Evolutionary conservation across 2,113 vertebrate species (phyloP).

Genomic region (Oriolus oriolus): DNA sequence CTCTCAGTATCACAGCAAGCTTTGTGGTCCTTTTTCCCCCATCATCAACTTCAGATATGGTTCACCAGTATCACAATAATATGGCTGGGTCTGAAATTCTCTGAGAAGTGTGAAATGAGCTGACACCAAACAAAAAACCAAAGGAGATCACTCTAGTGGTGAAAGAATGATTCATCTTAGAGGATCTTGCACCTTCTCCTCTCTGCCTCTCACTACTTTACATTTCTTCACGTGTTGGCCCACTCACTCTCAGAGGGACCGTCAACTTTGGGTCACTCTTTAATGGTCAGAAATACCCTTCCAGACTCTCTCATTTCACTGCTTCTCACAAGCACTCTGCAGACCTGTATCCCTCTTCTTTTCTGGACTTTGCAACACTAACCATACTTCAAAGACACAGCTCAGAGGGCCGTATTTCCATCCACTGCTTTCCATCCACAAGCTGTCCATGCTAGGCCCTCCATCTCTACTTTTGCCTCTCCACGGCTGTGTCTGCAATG

Average conservation of each 20-base stretch:
- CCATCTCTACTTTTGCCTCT: not conserved
- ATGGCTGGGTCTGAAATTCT: not conserved
- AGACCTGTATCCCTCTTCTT: not conserved
- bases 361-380: not conserved
- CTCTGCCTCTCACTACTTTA: not conserved
- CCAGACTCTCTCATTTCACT: accelerated
- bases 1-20: not conserved
- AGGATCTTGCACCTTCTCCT: not conserved
- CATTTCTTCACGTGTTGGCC: accelerated
- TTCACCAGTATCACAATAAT: not conserved
- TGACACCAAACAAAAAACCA: not conserved
- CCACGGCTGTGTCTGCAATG: not conserved
- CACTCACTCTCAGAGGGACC: accelerated
- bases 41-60: not conserved
- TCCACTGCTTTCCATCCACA: not conserved
- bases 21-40: not conserved
- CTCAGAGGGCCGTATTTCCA: not conserved
- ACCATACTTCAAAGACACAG: not conserved
- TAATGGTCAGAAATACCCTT: not conserved
- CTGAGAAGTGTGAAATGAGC: not conserved
- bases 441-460: accelerated
- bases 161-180: not conserved
- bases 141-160: not conserved
- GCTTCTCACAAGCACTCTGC: not conserved
- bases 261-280: not conserved